These are phyloP conservation scores for Bathynomus jamesi DNA, from an alignment of 1,140 invertebrate genomes.

Conservation along the genomic window DNA sequence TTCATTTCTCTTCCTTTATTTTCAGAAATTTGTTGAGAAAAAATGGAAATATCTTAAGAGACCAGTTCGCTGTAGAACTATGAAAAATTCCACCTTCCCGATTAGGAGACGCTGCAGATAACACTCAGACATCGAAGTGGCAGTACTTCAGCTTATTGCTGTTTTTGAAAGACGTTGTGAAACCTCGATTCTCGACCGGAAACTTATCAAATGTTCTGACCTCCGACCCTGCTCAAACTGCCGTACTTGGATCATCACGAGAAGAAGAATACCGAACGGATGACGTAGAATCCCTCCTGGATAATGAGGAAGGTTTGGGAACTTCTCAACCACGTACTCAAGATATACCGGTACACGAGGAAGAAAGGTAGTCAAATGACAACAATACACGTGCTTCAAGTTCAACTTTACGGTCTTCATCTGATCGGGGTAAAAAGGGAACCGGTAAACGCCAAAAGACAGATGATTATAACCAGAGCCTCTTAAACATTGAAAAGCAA, in stretches of 20 bases:
- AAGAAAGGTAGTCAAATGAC: not conserved
- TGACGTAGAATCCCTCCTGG: conserved; percentile 1
- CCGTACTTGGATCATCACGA: conserved; percentile 13
- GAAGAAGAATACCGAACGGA: conserved; percentile 11
- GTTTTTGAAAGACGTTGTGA: conserved; percentile 22
- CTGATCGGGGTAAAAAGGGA: conserved; percentile 8
- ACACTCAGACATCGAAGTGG: conserved; percentile 19
- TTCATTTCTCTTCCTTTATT: conserved; percentile 10
- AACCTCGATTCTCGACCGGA: conserved; percentile 9
- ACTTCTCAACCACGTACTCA: too few relatives aligned
- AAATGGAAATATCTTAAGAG: conserved; percentile 25
- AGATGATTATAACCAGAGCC: conserved; percentile 18
- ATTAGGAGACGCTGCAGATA: conserved; percentile 20
- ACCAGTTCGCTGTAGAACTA: conserved; percentile 18
- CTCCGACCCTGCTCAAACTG: conserved; percentile 3
- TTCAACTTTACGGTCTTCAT: not conserved
- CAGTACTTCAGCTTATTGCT: conserved; percentile 14
- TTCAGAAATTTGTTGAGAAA: conserved; percentile 7
- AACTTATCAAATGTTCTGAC: conserved; percentile 9
- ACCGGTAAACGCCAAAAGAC: not conserved
- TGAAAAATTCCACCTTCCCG: conserved; percentile 12
- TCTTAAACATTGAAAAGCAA: conserved; percentile 19
- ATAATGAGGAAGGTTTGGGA: conserved; percentile 10
- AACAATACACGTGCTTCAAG: not conserved
- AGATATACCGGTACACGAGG: not conserved